Evolutionary conservation across 2,888 invertebrate species (phyloP).

Genomic region (Heliconius ethilla): DNA sequence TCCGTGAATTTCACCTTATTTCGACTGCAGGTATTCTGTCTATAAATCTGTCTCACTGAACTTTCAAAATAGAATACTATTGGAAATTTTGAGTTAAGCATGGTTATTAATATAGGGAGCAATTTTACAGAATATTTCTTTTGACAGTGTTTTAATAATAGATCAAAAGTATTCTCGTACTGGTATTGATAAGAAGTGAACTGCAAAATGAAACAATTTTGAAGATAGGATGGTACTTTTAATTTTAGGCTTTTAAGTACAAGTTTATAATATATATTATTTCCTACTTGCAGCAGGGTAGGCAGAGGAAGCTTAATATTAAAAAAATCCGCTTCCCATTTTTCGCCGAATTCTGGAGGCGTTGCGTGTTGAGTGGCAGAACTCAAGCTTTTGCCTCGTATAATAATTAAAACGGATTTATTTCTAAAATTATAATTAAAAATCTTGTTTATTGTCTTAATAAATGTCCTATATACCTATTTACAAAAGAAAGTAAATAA

Average conservation of each 20-base stretch:
- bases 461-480: neutral
- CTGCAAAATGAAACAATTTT: neutral
- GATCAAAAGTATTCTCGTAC: neutral
- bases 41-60: slow-evolving; percentile 1
- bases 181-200: neutral
- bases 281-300: too few species aligned
- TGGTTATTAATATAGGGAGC: neutral
- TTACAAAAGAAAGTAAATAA: slow-evolving; percentile 13
- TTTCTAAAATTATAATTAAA: neutral
- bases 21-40: slow-evolving; percentile 1
- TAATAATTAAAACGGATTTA: too few species aligned
- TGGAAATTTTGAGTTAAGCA: neutral
- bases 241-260: neutral
- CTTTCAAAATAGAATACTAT: slow-evolving; percentile 10
- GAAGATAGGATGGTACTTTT: neutral
- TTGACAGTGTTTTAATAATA: slow-evolving; percentile 6
- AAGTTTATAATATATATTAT: neutral
- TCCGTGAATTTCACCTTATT: slow-evolving; percentile 8
- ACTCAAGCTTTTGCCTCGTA: too few species aligned
- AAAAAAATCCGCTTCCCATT: too few species aligned
- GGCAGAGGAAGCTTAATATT: too few species aligned
- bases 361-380: too few species aligned
- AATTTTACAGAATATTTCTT: neutral
- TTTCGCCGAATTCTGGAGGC: too few species aligned
- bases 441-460: neutral